Percentiles rank a stretch among this genome's conserved stretches.
phyloP scores from a whole-genome alignment of 2,113 vertebrate species.

The Marcusenius ussheri region DNA sequence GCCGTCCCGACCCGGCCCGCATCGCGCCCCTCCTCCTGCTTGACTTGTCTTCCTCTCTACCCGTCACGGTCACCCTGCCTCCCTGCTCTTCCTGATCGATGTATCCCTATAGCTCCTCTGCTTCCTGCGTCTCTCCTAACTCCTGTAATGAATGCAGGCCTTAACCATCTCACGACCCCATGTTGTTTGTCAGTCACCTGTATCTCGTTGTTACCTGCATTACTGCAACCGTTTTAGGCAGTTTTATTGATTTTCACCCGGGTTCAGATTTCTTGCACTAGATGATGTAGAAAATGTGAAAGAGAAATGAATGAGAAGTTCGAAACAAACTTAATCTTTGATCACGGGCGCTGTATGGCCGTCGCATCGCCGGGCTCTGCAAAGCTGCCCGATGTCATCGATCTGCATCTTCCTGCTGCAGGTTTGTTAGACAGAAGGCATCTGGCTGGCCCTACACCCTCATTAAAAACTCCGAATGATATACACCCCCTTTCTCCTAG shows the following conservation, averaged over 20 bases:
- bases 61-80: too few species aligned
- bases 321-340: not conserved
- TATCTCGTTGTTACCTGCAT: not conserved
- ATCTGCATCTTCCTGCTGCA: not conserved
- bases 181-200: not conserved
- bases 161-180: not conserved
- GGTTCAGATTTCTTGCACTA: not conserved
- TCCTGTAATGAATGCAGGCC: not conserved
- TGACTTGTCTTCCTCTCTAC: not conserved
- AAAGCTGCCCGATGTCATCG: not conserved
- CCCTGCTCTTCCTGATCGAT: not conserved
- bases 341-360: not conserved
- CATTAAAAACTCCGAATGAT: not conserved
- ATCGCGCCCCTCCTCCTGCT: not conserved
- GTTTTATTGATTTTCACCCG: not conserved
- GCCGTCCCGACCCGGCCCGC: not conserved
- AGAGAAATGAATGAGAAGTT: not conserved
- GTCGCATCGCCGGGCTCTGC: not conserved
- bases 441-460: not conserved
- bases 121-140: not conserved
- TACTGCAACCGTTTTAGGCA: not conserved
- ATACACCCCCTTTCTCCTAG: not conserved
- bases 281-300: not conserved
- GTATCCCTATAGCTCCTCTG: not conserved
- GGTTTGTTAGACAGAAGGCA: not conserved